A percentile compares a stretch with the other conserved stretches of the same genome.
Evolutionary conservation across 2,113 vertebrate genomes (phyloP).

Genomic region (Anseranas semipalmata): DNA sequence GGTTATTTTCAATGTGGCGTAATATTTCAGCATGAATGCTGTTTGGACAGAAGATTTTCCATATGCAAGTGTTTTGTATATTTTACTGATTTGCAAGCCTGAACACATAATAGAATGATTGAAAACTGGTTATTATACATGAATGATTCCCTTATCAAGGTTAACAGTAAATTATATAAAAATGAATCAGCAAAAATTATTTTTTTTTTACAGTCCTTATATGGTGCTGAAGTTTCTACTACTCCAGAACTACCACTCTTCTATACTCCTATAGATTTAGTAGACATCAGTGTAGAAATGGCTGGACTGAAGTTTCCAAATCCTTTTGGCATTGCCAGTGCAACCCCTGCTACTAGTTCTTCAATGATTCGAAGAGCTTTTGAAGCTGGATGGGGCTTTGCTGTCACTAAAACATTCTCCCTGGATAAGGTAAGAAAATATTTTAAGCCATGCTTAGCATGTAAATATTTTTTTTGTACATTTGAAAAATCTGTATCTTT

Average conservation of each 20-base stretch:
- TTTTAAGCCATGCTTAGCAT: not conserved
- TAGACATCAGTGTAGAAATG: constrained; percentile 89
- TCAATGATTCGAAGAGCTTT: constrained; percentile 94
- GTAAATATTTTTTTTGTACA: not conserved
- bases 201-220: constrained; percentile 74
- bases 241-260: constrained; percentile 86
- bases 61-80: not conserved
- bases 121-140: not conserved
- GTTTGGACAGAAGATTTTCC: not conserved
- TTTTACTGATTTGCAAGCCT: not conserved
- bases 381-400: constrained; percentile 91
- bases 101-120: not conserved
- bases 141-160: not conserved
- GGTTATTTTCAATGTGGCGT: not conserved
- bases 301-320: constrained; percentile 89
- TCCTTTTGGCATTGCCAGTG: constrained; percentile 93
- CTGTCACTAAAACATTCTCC: constrained; percentile 93
- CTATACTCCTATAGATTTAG: constrained; percentile 86
- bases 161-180: not conserved
- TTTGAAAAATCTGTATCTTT: not conserved
- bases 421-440: constrained; percentile 83
- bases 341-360: constrained; percentile 88
- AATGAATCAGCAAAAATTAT: not conserved
- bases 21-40: not conserved
- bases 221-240: constrained; percentile 73